Evolutionary conservation across 2,888 invertebrate genomes (phyloP).

Genomic region (Drosophila limbata): DNA sequence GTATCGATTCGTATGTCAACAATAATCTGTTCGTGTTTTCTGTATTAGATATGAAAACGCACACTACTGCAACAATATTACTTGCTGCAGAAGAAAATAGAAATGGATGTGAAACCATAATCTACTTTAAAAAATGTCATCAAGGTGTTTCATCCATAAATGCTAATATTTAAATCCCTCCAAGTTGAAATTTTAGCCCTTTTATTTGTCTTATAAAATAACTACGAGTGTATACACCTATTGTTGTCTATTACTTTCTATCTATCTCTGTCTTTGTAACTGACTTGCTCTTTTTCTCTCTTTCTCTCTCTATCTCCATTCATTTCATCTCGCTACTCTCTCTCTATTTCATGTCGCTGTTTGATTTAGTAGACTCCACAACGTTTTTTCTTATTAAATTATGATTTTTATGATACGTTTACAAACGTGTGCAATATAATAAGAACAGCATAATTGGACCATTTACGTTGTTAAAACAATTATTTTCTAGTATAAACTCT

Average conservation of each 20-base stretch:
- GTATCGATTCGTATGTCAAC: too few species aligned
- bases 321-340: neutral
- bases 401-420: neutral
- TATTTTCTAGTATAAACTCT: too few species aligned
- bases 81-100: neutral
- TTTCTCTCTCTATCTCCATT: neutral
- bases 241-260: neutral
- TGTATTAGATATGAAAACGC: neutral
- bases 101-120: neutral
- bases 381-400: neutral
- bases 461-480: too few species aligned
- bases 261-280: neutral
- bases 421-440: too few species aligned
- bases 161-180: neutral
- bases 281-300: neutral
- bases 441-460: too few species aligned
- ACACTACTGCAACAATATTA: neutral
- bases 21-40: neutral
- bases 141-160: neutral
- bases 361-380: neutral
- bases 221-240: neutral
- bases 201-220: neutral
- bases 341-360: slow-evolving; percentile 2
- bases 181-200: neutral
- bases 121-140: neutral